Base-by-base conservation (phyloP, 2,113 vertebrate genomes). In the Aphyosemion australe region DNA sequence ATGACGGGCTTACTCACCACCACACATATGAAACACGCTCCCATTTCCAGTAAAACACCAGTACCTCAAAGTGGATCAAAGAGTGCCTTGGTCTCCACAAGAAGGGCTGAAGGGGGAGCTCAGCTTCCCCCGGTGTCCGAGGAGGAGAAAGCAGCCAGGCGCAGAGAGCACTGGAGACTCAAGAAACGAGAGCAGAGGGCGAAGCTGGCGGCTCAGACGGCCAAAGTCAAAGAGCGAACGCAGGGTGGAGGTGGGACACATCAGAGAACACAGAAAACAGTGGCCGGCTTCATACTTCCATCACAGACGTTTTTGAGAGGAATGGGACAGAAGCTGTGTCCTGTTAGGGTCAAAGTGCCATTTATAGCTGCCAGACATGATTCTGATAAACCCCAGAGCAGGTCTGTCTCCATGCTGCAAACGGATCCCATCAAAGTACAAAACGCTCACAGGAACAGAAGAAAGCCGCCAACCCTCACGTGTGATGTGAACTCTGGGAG, bases 111-210 rank as follows among this genome's bases (percentile, higher is more conserved):
- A 69, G 58, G 72, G 32, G 51, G 31, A 10, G 42, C 46, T 18
- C 72, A 34, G 39, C 31, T 54, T 32, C 14, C 48, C 1, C 11
- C 37, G 6, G 76, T 81, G 77, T 79, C 86, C 0, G 92, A 92
- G 58, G 92, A 94, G 54, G 89, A 92, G 75, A 90, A 50, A 20
- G 88, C 86, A 0, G 89, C 92, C 19, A 90, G 64, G 34, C 91
- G 91, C 26, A 80, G 93, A 43, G 92, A 94, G 69, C 84, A 85
- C 5, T 94, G 92, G 93, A 83, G 92, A 20, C 82, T 93, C 43
- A 94, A 93, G 78, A 94, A 94, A 69, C 75, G 91, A 48, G 90
- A 92, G 65, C 93, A 94, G 74, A 87, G 92, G 58, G 92, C 92
- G 10, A 94, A 88, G 76, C 51, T 79, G 45, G 92, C 91, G 0